A percentile compares a stretch with the other conserved stretches of the same genome.
These are phyloP conservation scores for Caenorhabditis afra DNA, from an alignment of 2,888 invertebrate species.

Conservation along the genomic window DNA sequence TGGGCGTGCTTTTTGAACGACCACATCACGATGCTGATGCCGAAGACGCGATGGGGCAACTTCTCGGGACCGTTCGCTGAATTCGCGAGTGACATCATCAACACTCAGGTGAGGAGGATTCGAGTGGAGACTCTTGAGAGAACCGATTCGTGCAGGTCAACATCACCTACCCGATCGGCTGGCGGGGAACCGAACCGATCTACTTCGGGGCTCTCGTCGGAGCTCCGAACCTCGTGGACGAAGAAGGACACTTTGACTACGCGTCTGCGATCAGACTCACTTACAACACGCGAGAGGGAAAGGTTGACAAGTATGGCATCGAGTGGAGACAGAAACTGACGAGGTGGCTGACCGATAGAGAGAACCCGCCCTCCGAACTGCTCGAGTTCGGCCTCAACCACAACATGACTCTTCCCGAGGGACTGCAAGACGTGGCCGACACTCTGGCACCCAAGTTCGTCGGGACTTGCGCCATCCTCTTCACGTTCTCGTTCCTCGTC, in stretches of 20 bases:
- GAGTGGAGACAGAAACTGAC: conserved; percentile 76
- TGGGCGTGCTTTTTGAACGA: conserved; percentile 79
- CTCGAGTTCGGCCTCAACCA: conserved; percentile 79
- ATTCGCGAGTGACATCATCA: conserved; percentile 78
- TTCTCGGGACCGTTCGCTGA: conserved; percentile 76
- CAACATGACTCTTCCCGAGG: conserved; percentile 78
- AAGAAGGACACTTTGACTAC: conserved; percentile 79
- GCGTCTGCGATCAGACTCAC: conserved; percentile 78
- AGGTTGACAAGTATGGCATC: conserved; percentile 61
- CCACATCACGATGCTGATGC: conserved; percentile 82
- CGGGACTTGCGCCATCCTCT: conserved; percentile 72
- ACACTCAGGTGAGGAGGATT: conserved; percentile 74
- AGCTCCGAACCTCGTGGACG: conserved; percentile 74
- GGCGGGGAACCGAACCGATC: conserved; percentile 80
- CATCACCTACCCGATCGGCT: conserved; percentile 80
- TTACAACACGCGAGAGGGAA: conserved; percentile 77
- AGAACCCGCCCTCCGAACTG: conserved; percentile 74
- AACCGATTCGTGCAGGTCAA: conserved; percentile 62
- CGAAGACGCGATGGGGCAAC: conserved; percentile 75
- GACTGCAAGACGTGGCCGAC: conserved; percentile 76
- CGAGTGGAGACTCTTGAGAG: too few species aligned
- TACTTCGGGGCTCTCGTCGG: conserved; percentile 79
- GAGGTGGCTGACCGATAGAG: conserved; percentile 72
- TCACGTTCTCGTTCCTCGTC: conserved; percentile 75
- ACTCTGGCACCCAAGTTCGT: conserved; percentile 70